These are phyloP conservation scores for Xenentodon cancila DNA, from an alignment of 2,797 vertebrate genomes.

Conservation along the genomic window DNA sequence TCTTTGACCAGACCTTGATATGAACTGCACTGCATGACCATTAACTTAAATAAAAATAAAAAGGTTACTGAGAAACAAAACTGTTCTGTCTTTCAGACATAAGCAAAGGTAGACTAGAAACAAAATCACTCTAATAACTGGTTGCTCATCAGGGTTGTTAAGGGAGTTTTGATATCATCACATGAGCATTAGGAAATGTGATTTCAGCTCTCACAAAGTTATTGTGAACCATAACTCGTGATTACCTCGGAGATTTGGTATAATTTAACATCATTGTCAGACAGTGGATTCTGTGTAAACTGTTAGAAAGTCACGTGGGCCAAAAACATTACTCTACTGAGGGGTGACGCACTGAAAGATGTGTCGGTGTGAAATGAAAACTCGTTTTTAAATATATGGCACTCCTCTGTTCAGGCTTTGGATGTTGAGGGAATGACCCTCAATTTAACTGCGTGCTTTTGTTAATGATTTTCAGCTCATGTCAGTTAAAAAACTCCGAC, in stretches of 20 bases:
- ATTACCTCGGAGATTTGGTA: no score
- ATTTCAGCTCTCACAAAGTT: constrained; percentile 26
- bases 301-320: constrained; percentile 21
- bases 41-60: constrained; percentile 52
- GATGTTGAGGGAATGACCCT: no score
- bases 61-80: constrained; percentile 62
- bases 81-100: constrained; percentile 50
- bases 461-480: no score
- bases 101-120: constrained; percentile 33
- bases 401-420: not conserved
- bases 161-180: constrained; percentile 53
- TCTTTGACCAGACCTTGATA: constrained; percentile 49
- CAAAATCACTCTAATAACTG: constrained; percentile 45
- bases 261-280: constrained; percentile 31
- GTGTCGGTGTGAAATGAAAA: constrained; percentile 1
- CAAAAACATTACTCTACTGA: constrained; percentile 13
- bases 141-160: constrained; percentile 58
- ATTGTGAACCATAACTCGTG: not conserved
- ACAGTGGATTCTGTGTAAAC: constrained; percentile 41
- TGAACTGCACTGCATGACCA: constrained; percentile 38
- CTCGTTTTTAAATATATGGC: not conserved
- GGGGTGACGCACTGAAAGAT: constrained; percentile 10
- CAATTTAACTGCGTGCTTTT: no score
- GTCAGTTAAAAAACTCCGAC: no score
- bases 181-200: constrained; percentile 25